phyloP scores from a whole-genome alignment of 2,113 vertebrate species.

The Syngnathus floridae region DNA sequence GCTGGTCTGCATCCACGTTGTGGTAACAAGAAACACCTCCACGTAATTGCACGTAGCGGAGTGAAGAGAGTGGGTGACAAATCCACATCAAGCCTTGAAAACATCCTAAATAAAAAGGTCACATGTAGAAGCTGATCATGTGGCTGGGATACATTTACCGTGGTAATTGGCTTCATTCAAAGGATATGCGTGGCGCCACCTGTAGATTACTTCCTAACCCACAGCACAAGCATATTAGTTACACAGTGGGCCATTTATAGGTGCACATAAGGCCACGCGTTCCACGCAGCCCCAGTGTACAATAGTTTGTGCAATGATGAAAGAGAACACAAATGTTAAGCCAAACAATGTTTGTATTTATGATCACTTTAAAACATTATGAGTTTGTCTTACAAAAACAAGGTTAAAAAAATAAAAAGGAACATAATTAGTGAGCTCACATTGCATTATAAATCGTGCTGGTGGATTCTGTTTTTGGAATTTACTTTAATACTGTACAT shows the following conservation, averaged over 20 bases:
- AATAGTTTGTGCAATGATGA: constrained; percentile 23
- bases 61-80: constrained; percentile 30
- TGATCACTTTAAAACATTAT: constrained; percentile 53
- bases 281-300: constrained; percentile 41
- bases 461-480: constrained; percentile 40
- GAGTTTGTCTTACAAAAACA: constrained; percentile 29
- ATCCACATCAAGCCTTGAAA: constrained; percentile 45
- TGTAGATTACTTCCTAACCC: constrained; percentile 59
- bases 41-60: constrained; percentile 28
- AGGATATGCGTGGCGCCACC: constrained; percentile 62
- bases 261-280: constrained; percentile 41
- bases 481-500: constrained; percentile 47
- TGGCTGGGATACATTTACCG: constrained; percentile 54
- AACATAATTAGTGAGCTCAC: constrained; percentile 14
- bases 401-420: constrained; percentile 35
- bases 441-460: constrained; percentile 39
- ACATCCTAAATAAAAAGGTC: constrained; percentile 53
- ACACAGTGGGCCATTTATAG: constrained; percentile 56
- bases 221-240: constrained; percentile 57
- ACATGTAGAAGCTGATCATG: constrained; percentile 42
- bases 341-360: constrained; percentile 52
- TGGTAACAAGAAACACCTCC: constrained; percentile 1
- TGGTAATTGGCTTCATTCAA: constrained; percentile 62
- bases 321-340: constrained; percentile 34
- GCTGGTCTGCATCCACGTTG: not conserved